These are phyloP conservation scores for Discoglossus pictus DNA, from an alignment of 2,797 vertebrate genomes.

Conservation along the genomic window DNA sequence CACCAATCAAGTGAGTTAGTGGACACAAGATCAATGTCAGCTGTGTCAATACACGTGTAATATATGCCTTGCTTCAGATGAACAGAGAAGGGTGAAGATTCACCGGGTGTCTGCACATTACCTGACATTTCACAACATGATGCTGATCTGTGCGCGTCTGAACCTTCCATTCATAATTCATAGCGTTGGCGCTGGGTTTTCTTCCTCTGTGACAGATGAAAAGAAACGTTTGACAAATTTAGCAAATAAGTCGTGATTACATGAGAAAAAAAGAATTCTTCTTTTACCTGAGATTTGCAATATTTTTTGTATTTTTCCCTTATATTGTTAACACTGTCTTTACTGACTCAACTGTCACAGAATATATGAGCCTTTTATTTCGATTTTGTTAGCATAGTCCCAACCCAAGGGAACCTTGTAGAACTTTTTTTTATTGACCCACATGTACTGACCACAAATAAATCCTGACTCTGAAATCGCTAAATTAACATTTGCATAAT, in stretches of 20 bases:
- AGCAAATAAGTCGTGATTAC: slow-evolving; percentile 40
- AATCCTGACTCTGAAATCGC: no score
- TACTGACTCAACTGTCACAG: no score
- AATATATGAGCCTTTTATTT: no score
- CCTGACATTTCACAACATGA: slow-evolving; percentile 44
- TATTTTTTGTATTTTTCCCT: slow-evolving; percentile 1
- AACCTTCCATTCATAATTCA: slow-evolving; percentile 49
- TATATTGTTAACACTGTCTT: slow-evolving; percentile 12
- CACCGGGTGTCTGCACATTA: slow-evolving; percentile 14
- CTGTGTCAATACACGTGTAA: slow-evolving; percentile 44
- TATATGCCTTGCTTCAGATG: slow-evolving; percentile 32
- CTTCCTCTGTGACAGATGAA: slow-evolving; percentile 43
- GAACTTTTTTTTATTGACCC: no score
- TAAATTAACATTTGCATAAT: no score
- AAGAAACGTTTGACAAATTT: slow-evolving; percentile 47
- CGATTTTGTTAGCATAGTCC: no score
- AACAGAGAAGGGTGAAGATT: slow-evolving; percentile 35
- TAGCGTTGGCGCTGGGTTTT: slow-evolving; percentile 37
- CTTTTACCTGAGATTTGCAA: not conserved
- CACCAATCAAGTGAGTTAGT: slow-evolving; percentile 36
- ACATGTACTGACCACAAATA: no score
- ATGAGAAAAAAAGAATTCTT: slow-evolving; percentile 9
- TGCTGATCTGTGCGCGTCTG: slow-evolving; percentile 23
- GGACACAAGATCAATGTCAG: slow-evolving; percentile 46
- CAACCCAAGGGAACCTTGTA: no score